Evolutionary conservation across 2,113 vertebrate genomes (phyloP).

Genomic region (Ginglymostoma cirratum): DNA sequence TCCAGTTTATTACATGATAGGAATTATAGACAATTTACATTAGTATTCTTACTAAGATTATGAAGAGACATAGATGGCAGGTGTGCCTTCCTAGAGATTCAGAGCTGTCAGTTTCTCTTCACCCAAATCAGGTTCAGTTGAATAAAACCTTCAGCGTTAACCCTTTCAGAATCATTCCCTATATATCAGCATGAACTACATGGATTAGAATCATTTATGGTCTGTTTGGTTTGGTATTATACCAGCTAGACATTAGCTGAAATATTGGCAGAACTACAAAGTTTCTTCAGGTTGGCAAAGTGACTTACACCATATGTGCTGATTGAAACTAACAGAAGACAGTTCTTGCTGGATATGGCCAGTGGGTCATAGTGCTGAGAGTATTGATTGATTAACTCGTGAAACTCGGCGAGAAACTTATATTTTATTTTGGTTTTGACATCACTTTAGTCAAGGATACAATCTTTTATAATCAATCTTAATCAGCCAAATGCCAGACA

Average conservation of each 20-base stretch:
- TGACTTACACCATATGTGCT: not conserved
- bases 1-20: too few species aligned
- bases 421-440: not conserved
- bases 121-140: too few species aligned
- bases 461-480: not conserved
- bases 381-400: not conserved
- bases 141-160: too few species aligned
- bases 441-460: not conserved
- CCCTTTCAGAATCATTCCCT: too few species aligned
- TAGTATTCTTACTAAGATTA: too few species aligned
- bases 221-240: not conserved
- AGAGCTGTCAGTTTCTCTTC: too few species aligned
- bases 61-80: too few species aligned
- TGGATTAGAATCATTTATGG: not conserved
- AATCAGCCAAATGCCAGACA: not conserved
- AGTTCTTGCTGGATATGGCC: not conserved
- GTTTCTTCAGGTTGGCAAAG: not conserved
- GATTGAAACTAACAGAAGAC: not conserved
- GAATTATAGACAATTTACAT: too few species aligned
- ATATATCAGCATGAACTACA: not conserved
- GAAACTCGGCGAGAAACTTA: too few species aligned
- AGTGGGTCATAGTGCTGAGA: not conserved
- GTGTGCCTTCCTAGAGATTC: too few species aligned
- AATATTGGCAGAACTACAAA: not conserved
- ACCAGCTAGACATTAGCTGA: not conserved